These are phyloP conservation scores for Chiroxiphia lanceolata DNA, from an alignment of 2,797 vertebrate genomes.

Conservation along the genomic window DNA sequence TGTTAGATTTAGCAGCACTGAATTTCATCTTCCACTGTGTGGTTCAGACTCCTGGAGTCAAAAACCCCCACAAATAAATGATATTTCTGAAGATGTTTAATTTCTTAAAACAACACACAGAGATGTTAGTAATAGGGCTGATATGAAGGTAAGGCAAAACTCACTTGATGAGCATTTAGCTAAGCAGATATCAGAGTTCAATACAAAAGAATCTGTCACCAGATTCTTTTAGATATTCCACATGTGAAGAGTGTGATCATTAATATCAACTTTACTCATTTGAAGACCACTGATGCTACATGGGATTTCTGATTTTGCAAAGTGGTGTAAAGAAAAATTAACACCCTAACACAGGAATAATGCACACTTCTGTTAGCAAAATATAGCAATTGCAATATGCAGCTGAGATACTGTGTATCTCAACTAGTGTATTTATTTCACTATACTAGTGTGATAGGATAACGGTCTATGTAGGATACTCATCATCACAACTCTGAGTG, in stretches of 20 bases:
- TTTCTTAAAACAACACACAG: neutral
- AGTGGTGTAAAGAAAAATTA: neutral
- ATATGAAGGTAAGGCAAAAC: neutral
- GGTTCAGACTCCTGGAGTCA: neutral
- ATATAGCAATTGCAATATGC: neutral
- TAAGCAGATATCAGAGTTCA: neutral
- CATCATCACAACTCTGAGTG: too few species aligned
- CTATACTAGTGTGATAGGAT: neutral
- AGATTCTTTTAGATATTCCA: neutral
- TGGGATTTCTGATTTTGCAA: neutral
- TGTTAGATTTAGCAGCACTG: neutral
- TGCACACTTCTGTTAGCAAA: neutral
- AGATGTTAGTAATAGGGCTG: neutral
- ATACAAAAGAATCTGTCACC: neutral
- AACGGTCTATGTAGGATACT: neutral
- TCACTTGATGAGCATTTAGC: neutral
- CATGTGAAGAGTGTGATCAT: neutral
- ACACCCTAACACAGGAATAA: neutral
- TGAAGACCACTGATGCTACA: neutral
- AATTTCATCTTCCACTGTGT: neutral
- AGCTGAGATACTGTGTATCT: too few species aligned
- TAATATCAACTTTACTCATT: neutral
- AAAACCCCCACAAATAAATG: neutral
- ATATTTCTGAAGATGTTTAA: neutral
- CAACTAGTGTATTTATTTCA: too few species aligned